Conservation (phyloP, 2,797 vertebrate genomes). For the Graptemys geographica region DNA sequence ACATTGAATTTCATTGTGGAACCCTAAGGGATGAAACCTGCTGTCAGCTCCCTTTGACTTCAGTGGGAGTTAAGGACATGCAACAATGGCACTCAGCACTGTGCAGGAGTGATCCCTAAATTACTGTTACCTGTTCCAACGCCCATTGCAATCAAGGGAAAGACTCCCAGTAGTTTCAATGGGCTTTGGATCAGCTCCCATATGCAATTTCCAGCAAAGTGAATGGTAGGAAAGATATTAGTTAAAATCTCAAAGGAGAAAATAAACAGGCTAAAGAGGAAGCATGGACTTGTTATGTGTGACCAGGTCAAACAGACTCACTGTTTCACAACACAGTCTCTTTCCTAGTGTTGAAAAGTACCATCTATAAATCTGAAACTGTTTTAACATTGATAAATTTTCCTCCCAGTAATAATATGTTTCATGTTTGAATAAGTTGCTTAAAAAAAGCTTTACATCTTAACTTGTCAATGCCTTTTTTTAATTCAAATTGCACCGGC, state of each 20-base stretch:
- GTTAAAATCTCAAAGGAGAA: not conserved
- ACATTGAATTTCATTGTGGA: not conserved
- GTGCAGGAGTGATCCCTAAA: not conserved
- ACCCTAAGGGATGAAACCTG: not conserved
- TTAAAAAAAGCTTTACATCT: constrained; percentile 63
- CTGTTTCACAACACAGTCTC: not conserved
- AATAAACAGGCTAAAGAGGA: not conserved
- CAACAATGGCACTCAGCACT: not conserved
- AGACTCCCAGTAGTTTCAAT: not conserved
- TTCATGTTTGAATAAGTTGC: constrained; percentile 37
- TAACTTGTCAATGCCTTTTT: constrained; percentile 47
- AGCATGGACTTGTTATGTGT: not conserved
- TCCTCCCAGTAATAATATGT: constrained; percentile 27
- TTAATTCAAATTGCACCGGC: constrained; percentile 67
- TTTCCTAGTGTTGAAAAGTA: not conserved
- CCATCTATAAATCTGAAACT: not conserved
- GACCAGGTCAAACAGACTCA: not conserved
- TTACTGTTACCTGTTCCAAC: not conserved
- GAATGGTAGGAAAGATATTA: not conserved
- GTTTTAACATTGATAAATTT: constrained; percentile 25
- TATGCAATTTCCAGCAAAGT: not conserved
- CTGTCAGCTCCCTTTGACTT: not conserved
- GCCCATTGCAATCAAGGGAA: not conserved
- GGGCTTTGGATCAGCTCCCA: not conserved
- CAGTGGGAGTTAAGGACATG: not conserved